Evolutionary conservation across 2,888 invertebrate species (phyloP), one percentile per base, ranked within the genome.

Genomic region (Tachina grossa): DNA sequence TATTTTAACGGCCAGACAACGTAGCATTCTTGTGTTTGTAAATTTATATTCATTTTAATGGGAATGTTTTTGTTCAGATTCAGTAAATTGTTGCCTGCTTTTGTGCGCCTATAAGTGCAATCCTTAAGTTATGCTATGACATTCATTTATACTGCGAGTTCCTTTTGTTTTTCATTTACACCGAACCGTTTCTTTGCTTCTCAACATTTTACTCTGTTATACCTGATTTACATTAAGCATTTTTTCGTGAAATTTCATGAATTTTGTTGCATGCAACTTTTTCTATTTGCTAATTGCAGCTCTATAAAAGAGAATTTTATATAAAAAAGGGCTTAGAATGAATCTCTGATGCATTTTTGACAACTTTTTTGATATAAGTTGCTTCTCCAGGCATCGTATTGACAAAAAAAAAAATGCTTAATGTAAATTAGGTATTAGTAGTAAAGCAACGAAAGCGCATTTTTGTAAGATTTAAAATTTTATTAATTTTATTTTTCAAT

Each of bases 91-190:
- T 84, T 41, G 84, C 78, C 81, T 81, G 82, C 74, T 82, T 82
- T 82, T 79, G 43, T 51, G 74, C 63, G 47, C 65, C n/a, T 14
- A 14, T 11, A 9, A 31, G 71, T 53, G 19, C 41, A 8, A 59
- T 71, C 82, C 85, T 66, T 53, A 83, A 79, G 53, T 61, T 83
- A 75, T 83, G 66, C 83, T 16, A 79, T 59, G 55, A 49, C 79
- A 49, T 79, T 57, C 14, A 55, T 66, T 66, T 59, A 22, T 63
- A 53, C 71, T 69, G 31, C 68, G 53, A 45, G 2, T 61, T 19
- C 45, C 10, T 9, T 31, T 78, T 45, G 0, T 53, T 55, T 31
- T 45, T 16, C 53, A 16, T 47, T 51, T 13, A 14, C 53, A 49
- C 41, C 16, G 14, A 22, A 41, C 49, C 55, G 49, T 65, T 80